These are phyloP conservation scores for Oreohelix idahoensis DNA, from an alignment of 1,140 invertebrate species.

Conservation along the genomic window DNA sequence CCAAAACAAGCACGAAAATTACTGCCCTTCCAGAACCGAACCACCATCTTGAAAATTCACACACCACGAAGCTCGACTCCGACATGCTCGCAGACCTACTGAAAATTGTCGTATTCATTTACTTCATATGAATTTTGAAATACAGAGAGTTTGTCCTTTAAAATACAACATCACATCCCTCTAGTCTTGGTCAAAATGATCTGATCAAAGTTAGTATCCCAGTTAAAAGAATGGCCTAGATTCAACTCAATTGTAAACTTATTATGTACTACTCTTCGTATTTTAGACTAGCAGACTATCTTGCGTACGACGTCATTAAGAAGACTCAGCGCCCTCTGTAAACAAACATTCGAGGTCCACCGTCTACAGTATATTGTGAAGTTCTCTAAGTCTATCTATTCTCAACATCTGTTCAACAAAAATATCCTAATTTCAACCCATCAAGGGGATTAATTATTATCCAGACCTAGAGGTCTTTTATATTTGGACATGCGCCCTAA, in stretches of 20 bases:
- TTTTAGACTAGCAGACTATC: not conserved
- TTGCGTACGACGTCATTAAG: conserved; percentile 8
- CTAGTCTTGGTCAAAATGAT: not conserved
- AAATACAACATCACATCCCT: not conserved
- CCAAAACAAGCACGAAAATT: conserved; percentile 9
- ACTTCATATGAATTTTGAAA: not conserved
- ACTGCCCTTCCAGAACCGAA: not conserved
- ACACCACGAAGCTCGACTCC: not conserved
- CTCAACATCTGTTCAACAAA: too few species aligned
- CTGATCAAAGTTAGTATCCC: not conserved
- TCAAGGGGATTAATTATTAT: too few species aligned
- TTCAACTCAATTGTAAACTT: not conserved
- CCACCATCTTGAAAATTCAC: conserved; percentile 38
- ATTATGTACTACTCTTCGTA: not conserved
- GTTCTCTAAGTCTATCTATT: too few species aligned
- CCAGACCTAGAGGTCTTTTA: too few species aligned
- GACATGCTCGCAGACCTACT: not conserved
- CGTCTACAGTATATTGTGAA: too few species aligned
- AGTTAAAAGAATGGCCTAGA: not conserved
- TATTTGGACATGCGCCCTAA: too few species aligned
- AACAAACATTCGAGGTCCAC: too few species aligned
- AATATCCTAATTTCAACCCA: too few species aligned
- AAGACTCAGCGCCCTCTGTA: conserved; percentile 30
- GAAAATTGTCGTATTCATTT: not conserved
- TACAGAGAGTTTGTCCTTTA: not conserved